Evolutionary conservation across 2,888 invertebrate species (phyloP), one percentile per base, ranked within the genome.

Genomic region (Cataglyphis albicans): DNA sequence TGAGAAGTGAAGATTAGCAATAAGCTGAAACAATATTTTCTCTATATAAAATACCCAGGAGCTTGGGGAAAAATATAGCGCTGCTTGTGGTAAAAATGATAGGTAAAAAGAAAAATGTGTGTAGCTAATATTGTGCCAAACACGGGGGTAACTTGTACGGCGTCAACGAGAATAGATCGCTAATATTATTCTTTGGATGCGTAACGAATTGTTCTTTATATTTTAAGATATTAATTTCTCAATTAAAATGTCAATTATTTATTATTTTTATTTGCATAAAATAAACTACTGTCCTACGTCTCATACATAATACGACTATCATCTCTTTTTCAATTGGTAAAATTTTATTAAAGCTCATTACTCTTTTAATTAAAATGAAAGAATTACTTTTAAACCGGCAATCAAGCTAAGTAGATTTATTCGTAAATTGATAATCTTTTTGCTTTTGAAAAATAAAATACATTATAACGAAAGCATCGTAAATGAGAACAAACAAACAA

Each of bases 21-120:
- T 82, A 84, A 82, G 61, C 32, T 72, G 72, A 76, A 82, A 82
- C 82, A 57, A 84, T 84, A 84, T 82, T 76, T 82, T 82, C 82
- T 21, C 76, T 25, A 35, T 32, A 65, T 70, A 55, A 75, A 82
- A 32, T 70, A 65, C 7, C 41, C 12, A 25, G 9, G 12, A 67
- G 72, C 52, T 32, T 1, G 29, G 38, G n/a, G 61, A 65, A 61
- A 82, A 76, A 76, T 82, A 76, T 76, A 35, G 21, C 59, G 68
- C 25, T 18, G 68, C 25, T 48, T 57, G 75, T 38, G 65, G 32
- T 48, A 65, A 65, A 76, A 63, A 67, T n/a, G 48, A 15, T 80
- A 12, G 64, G 44, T 48, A 25, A 57, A 68, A 55, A n/a, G 72
- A 67, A 57, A 80, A 73, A 70, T 55, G 59, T n/a, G 32, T 38